Conservation (phyloP, 1,140 invertebrate species). For the Microplitis mediator region DNA sequence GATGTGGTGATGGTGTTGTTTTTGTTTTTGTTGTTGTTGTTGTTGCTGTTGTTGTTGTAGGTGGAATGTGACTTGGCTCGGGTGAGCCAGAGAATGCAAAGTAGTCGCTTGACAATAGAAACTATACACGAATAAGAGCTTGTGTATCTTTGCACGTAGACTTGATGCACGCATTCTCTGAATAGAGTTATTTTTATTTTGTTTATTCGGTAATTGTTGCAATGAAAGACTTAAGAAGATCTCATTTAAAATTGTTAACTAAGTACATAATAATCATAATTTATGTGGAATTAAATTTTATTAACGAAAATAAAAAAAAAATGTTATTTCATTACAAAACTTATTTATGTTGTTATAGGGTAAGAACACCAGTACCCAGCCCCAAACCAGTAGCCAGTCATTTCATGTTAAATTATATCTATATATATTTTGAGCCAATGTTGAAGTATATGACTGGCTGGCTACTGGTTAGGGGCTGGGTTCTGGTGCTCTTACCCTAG, state of each 20-base stretch:
- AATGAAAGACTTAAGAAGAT: neutral
- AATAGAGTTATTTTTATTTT: conserved; percentile 28
- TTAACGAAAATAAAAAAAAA: too few species aligned
- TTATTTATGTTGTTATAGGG: neutral
- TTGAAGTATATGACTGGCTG: too few species aligned
- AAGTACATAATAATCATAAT: neutral
- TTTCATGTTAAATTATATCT: too few species aligned
- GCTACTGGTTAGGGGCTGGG: too few species aligned
- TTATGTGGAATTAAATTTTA: neutral
- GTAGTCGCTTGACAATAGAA: conserved; percentile 27
- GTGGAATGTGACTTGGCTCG: conserved; percentile 21
- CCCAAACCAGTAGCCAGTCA: too few species aligned
- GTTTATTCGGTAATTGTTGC: neutral
- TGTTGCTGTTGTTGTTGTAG: conserved; percentile 9
- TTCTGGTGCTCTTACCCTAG: too few species aligned
- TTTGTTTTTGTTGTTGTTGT: too few species aligned
- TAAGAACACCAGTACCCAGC: too few species aligned
- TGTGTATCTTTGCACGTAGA: neutral
- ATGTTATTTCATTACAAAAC: neutral
- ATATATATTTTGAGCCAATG: too few species aligned
- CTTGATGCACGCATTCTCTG: conserved; percentile 16
- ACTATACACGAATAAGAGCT: conserved; percentile 1
- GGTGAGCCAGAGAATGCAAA: conserved; percentile 29
- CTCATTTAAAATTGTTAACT: neutral
- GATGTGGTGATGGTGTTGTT: neutral